phyloP scores from a whole-genome alignment of 2,888 invertebrate species.

The Brenthis ino region DNA sequence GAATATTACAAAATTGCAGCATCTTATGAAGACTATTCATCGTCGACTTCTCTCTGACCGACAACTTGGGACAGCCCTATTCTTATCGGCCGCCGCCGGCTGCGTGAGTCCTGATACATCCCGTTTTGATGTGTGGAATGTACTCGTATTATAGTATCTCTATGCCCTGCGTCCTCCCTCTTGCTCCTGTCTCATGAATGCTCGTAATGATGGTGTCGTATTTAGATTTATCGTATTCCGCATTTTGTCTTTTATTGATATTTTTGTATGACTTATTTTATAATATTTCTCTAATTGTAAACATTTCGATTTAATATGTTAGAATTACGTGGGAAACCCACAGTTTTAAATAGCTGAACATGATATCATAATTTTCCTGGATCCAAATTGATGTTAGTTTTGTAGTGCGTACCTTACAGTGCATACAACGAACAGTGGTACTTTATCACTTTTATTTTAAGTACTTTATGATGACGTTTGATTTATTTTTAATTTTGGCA shows the following conservation, averaged over 20 bases:
- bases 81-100: constrained; percentile 70
- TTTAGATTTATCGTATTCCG: constrained; percentile 49
- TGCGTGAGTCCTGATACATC: constrained; percentile 75
- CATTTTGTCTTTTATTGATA: constrained; percentile 42
- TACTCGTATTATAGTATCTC: constrained; percentile 60
- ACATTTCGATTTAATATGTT: not conserved
- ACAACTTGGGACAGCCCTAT: constrained; percentile 77
- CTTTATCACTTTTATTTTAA: constrained; percentile 28
- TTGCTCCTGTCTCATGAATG: constrained; percentile 55
- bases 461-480: constrained; percentile 19
- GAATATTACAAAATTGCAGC: constrained; percentile 85
- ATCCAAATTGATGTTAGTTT: constrained; percentile 33
- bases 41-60: constrained; percentile 87
- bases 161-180: constrained; percentile 48
- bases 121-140: constrained; percentile 80
- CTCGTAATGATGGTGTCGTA: constrained; percentile 62
- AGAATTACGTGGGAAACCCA: not conserved
- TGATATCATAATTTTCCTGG: constrained; percentile 18
- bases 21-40: constrained; percentile 87
- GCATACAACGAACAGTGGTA: constrained; percentile 24
- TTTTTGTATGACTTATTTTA: constrained; percentile 42
- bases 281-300: not conserved
- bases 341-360: constrained; percentile 6
- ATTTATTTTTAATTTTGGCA: constrained; percentile 30
- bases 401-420: constrained; percentile 30